Base-by-base conservation (phyloP, 2,113 vertebrate genomes). In the Clarias magur region DNA sequence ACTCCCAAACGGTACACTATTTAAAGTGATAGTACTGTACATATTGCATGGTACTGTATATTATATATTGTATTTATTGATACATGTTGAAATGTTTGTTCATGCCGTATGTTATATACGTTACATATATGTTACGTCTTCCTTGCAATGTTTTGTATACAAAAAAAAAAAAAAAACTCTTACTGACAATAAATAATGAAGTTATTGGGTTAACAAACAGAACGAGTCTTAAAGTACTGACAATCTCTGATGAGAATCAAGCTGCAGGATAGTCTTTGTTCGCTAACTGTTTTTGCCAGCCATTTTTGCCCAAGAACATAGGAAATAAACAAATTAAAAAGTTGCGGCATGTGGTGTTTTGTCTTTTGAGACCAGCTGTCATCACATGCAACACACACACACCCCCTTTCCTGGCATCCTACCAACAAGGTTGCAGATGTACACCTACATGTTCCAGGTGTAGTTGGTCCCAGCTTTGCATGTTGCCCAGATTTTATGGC, bases 361-460 rank as follows among this genome's bases (percentile, higher is more conserved):
- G 42, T 57, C n/a, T 68, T 70, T 84, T 53, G 82, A 84, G 65
- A 57, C 65, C 53, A 23, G 53, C 65, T 84, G 82, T 84, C 48
- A 84, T 7, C 25, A 30, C 25, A 83, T 19, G 27, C 82, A 83
- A 42, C 60, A 79, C 75, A 54, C 53, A 57, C n/a, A 79, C 23
- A 38, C 81, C 53, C 30, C 30, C 82, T 21, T 83, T 83, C 21
- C 15, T 84, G 82, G 82, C 82, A 13, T 15, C 42, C 48, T 72
- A 38, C 82, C 82, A 84, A 70, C 65, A 84, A 27, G n/a, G 65
- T 34, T 72, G 82, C 82, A 84, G 82, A 70, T 84, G 82, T 84
- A 70, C 48, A 84, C 82, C 53, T 70, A 72, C 82, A 84, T 84
- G 42, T 68, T 83, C 63, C 82, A 83, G 82, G 63, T 83, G 63